phyloP scores from a whole-genome alignment of 2,888 invertebrate species.

The Belgica antarctica region DNA sequence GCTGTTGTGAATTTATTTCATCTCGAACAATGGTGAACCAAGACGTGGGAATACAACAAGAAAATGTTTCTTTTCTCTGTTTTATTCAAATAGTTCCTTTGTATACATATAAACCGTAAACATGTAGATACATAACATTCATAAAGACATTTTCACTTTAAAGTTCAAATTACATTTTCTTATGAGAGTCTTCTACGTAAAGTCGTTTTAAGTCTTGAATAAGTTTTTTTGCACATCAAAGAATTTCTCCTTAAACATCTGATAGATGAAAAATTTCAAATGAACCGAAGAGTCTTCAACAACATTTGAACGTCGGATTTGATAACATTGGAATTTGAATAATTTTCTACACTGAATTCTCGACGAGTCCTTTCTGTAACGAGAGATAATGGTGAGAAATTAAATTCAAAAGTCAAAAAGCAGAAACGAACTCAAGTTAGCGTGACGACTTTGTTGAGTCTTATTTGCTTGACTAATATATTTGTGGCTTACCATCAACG shows the following conservation, averaged over 20 bases:
- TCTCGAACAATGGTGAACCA: no score
- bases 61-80: neutral
- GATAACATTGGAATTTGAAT: neutral
- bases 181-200: neutral
- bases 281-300: neutral
- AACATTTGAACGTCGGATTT: neutral
- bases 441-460: neutral
- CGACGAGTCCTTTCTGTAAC: slow-evolving; percentile 52
- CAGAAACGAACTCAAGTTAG: neutral
- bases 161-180: neutral
- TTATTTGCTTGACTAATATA: slow-evolving; percentile 25
- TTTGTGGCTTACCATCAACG: slow-evolving; percentile 49
- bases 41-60: neutral
- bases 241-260: neutral
- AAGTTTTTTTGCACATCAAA: neutral
- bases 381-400: neutral
- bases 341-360: slow-evolving; percentile 52
- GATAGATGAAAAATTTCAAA: neutral
- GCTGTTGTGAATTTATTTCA: no score
- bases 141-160: slow-evolving; percentile 33
- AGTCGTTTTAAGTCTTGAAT: neutral
- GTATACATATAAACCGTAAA: slow-evolving; percentile 7
- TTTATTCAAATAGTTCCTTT: neutral
- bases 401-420: neutral
- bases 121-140: slow-evolving; percentile 30